A percentile compares a stretch with the other conserved stretches of the same genome.
These are phyloP conservation scores for Hemaris fuciformis DNA, from an alignment of 2,888 invertebrate genomes.

Conservation along the genomic window DNA sequence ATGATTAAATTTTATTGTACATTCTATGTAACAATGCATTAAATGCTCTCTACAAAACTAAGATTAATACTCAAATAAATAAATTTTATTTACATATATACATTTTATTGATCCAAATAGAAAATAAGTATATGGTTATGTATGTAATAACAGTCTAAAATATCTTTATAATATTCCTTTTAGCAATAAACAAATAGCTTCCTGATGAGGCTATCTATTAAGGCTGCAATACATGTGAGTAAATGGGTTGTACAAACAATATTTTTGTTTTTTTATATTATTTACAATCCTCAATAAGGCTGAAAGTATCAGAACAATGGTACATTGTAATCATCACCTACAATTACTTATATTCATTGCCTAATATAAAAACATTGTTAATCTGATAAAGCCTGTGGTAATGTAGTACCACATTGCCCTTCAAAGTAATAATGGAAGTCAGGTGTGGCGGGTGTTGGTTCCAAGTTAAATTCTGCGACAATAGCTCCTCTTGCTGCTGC, in stretches of 20 bases:
- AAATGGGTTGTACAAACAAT: too few relatives aligned
- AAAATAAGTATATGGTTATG: too few relatives aligned
- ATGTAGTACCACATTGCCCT: conserved; percentile 68
- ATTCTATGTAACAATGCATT: conserved; percentile 2
- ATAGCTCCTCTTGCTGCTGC: conserved; percentile 85
- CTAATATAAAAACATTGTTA: conserved; percentile 21
- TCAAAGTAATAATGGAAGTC: conserved; percentile 73
- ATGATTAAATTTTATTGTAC: conserved; percentile 18
- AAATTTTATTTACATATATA: conserved; percentile 24
- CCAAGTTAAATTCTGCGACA: conserved; percentile 76
- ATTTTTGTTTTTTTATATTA: too few relatives aligned
- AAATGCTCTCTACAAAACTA: background rate
- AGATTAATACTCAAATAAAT: conserved; percentile 19
- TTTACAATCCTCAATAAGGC: too few relatives aligned
- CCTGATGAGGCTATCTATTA: too few relatives aligned
- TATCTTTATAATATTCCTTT: too few relatives aligned
- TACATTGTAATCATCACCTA: background rate
- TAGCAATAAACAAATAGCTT: too few relatives aligned
- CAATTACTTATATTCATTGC: background rate
- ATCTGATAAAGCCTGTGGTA: conserved; percentile 59
- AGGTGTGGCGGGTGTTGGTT: conserved; percentile 65
- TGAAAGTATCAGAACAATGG: background rate
- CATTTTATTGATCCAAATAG: conserved; percentile 9
- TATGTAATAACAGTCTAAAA: too few relatives aligned
- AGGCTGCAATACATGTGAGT: too few relatives aligned